phyloP scores from a whole-genome alignment of 2,888 invertebrate genomes.

The Brachyptera risi region DNA sequence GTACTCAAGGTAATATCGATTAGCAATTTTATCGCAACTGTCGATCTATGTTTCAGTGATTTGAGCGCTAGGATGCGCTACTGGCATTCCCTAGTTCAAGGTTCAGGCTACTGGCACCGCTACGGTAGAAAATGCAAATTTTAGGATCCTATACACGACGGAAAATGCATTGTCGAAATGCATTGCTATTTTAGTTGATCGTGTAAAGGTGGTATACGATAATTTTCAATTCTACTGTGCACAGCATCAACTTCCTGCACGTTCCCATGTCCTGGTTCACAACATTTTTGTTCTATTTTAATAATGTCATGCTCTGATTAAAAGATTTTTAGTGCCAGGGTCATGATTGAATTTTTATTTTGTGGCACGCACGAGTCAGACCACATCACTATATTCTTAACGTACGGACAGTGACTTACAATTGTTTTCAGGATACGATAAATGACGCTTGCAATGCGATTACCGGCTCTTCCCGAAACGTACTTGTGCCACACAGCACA shows the following conservation, averaged over 20 bases:
- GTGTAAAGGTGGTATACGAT: too few species aligned
- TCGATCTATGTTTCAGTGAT: too few species aligned
- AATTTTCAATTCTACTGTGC: not conserved
- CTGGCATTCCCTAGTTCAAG: too few species aligned
- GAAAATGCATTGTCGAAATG: too few species aligned
- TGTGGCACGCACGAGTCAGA: conserved; percentile 14
- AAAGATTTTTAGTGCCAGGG: not conserved
- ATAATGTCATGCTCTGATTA: not conserved
- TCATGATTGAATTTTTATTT: conserved; percentile 6
- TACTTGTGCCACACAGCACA: not conserved
- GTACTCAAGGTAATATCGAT: too few species aligned
- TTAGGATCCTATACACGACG: too few species aligned
- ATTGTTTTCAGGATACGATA: not conserved
- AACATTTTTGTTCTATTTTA: not conserved
- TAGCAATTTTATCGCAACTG: too few species aligned
- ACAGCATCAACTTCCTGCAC: conserved; percentile 6
- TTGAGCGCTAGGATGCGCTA: too few species aligned
- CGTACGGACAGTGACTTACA: not conserved
- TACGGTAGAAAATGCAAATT: too few species aligned
- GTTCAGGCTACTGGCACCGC: too few species aligned
- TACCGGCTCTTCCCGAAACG: not conserved
- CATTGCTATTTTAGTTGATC: too few species aligned
- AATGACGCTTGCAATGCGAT: conserved; percentile 3
- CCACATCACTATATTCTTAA: not conserved
- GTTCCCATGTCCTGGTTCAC: conserved; percentile 8